A percentile compares a stretch with the other conserved stretches of the same genome.
phyloP scores from a whole-genome alignment of 2,888 invertebrate species.

The Drosophila multiciliata region DNA sequence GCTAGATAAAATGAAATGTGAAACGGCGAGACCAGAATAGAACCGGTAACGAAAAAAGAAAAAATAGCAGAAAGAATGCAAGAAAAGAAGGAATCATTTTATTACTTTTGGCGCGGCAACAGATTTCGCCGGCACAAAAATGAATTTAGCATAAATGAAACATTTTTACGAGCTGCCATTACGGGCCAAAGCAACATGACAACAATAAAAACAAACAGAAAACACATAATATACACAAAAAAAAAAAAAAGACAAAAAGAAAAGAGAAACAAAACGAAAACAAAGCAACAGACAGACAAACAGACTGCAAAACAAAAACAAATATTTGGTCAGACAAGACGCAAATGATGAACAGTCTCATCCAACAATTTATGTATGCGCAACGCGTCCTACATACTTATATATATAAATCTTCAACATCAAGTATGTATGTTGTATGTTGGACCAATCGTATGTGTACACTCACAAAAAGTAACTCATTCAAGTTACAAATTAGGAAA shows the following conservation, averaged over 20 bases:
- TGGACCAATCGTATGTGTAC: constrained; percentile 10
- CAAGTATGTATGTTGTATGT: background rate
- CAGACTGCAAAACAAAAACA: constrained; percentile 44
- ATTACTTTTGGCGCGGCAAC: constrained; percentile 76
- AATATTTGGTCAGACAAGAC: constrained; percentile 59
- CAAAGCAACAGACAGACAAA: constrained; percentile 49
- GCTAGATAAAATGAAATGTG: constrained; percentile 39
- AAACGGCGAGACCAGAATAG: constrained; percentile 26
- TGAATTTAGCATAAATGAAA: constrained; percentile 80
- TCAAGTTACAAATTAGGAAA: background rate
- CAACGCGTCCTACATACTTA: constrained; percentile 48
- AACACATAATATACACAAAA: constrained; percentile 46
- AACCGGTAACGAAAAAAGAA: constrained; percentile 9
- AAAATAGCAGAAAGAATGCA: constrained; percentile 26
- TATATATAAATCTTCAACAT: constrained; percentile 36
- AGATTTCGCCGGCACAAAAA: constrained; percentile 75
- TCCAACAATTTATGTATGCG: constrained; percentile 63
- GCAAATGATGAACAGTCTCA: constrained; percentile 64
- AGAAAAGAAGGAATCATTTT: constrained; percentile 69
- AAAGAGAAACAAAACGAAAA: constrained; percentile 25
- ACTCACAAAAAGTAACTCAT: constrained; percentile 9
- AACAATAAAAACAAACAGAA: constrained; percentile 60
- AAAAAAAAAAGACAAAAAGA: constrained; percentile 34
- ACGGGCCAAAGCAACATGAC: constrained; percentile 63
- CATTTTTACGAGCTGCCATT: constrained; percentile 80